A percentile compares a stretch with the other conserved stretches of the same genome.
phyloP scores from a whole-genome alignment of 2,113 vertebrate species.

The Cairina moschata region DNA sequence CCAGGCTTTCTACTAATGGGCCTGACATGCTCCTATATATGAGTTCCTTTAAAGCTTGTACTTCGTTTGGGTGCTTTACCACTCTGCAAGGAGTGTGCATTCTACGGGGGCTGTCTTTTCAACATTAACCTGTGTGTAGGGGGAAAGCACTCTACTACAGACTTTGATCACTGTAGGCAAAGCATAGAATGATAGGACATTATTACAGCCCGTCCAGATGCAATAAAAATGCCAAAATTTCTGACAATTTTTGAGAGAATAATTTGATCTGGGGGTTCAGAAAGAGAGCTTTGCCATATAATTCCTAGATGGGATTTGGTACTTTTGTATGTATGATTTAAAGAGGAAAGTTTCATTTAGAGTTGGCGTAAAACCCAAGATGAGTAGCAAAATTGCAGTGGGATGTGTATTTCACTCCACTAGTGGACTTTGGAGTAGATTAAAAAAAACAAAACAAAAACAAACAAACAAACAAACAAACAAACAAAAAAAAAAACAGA shows the following conservation, averaged over 20 bases:
- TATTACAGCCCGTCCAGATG: not conserved
- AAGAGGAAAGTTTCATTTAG: not conserved
- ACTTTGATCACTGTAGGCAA: not conserved
- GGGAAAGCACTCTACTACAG: accelerated
- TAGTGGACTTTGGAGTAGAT: not conserved
- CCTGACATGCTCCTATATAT: not conserved
- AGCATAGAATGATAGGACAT: not conserved
- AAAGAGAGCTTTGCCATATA: not conserved
- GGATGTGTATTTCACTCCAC: not conserved
- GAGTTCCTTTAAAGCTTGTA: not conserved
- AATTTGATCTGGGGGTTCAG: not conserved
- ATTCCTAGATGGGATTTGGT: not conserved
- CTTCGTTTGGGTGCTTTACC: not conserved
- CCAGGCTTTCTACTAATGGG: not conserved
- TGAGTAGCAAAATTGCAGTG: not conserved
- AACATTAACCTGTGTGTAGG: not conserved
- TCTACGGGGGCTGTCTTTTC: not conserved
- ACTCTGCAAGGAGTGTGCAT: not conserved
- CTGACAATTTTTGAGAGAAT: not conserved
- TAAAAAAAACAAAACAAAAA: too few species aligned
- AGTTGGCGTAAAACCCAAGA: not conserved
- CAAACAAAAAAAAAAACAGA: too few species aligned
- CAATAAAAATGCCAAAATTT: not conserved
- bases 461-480: too few species aligned
- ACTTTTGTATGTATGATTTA: not conserved